Evolutionary conservation across 2,888 invertebrate genomes (phyloP).

Genomic region (Yponomeuta cagnagella): DNA sequence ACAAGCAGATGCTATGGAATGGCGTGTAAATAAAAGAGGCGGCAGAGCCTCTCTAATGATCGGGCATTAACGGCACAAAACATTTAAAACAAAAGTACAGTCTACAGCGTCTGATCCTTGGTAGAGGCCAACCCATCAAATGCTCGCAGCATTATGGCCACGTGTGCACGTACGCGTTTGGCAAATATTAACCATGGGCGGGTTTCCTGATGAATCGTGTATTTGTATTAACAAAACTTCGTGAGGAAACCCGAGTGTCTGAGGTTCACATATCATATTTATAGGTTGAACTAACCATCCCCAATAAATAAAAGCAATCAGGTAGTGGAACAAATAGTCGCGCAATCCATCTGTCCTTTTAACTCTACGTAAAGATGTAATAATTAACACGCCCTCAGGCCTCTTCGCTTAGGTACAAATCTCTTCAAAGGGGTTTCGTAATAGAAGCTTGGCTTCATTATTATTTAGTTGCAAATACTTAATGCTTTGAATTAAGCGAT

Average conservation of each 20-base stretch:
- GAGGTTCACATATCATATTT: no score
- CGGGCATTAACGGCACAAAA: conserved; percentile 20
- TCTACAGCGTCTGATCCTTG: no score
- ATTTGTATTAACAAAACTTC: no score
- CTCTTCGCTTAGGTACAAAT: conserved; percentile 21
- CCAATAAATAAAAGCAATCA: no score
- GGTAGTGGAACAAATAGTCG: not conserved
- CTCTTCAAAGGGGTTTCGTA: conserved; percentile 18
- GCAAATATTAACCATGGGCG: no score
- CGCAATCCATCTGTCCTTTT: not conserved
- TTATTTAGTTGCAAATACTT: conserved; percentile 1
- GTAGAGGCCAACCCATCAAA: no score
- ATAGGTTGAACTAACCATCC: no score
- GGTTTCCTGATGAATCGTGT: no score
- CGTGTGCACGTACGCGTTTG: no score
- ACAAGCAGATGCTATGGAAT: not conserved
- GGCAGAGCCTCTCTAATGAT: conserved; percentile 34
- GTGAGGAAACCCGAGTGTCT: no score
- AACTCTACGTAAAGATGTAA: conserved; percentile 30
- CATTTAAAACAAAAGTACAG: not conserved
- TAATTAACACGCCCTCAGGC: conserved; percentile 46
- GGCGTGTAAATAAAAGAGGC: conserved; percentile 23
- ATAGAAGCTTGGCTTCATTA: not conserved
- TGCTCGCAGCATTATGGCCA: no score
- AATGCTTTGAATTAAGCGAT: not conserved